Evolutionary conservation across 2,888 invertebrate genomes (phyloP), one percentile per base, ranked within the genome.

Genomic region (Tupiocoris notatus): DNA sequence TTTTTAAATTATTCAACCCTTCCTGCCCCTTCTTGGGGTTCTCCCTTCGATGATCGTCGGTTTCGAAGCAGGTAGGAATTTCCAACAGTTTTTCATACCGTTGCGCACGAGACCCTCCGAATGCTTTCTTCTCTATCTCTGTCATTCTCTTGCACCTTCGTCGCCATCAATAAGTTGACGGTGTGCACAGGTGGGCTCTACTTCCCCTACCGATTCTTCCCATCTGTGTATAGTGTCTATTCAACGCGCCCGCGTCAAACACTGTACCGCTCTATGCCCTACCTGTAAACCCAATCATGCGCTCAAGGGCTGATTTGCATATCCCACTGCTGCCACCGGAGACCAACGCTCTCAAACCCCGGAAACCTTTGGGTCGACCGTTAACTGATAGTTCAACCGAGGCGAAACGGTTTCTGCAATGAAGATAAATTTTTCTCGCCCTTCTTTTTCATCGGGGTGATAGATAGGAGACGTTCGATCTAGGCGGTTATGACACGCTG

Each of bases 271-370:
- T 1, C 73, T 61, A 24, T 73, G 61, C 39, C 21, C 56, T 57
- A 62, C 73, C 63, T 61, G 61, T 63, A 73, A 73, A 73, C 73
- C 67, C 73, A 73, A 73, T 73, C 73, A 63, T 73, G 62, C 58
- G 73, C 58, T 39, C 62, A 12, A 39, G 54, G 62, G 73, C 62
- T 63, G 73, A 73, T 73, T 73, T 73, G 73, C 73, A 73, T 73
- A 73, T 73, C 73, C n/a, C 24, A 16, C 63, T 63, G 73, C 59
- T 59, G 59, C 59, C n/a, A n/a, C 59, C 6, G 3, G 18, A 39
- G 6, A n/a, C n/a, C n/a, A n/a, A 1, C 7, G 63, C 22, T 63
- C 22, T 63, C 39, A 12, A 39, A 20, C 16, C 61, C 62, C 25
- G 62, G 63, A 63, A 62, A 62, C 61, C 54, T 73, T 22, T 39